Evolutionary conservation across 2,797 vertebrate genomes (phyloP), one percentile per base, ranked within the genome.

Genomic region (Pygocentrus nattereri): DNA sequence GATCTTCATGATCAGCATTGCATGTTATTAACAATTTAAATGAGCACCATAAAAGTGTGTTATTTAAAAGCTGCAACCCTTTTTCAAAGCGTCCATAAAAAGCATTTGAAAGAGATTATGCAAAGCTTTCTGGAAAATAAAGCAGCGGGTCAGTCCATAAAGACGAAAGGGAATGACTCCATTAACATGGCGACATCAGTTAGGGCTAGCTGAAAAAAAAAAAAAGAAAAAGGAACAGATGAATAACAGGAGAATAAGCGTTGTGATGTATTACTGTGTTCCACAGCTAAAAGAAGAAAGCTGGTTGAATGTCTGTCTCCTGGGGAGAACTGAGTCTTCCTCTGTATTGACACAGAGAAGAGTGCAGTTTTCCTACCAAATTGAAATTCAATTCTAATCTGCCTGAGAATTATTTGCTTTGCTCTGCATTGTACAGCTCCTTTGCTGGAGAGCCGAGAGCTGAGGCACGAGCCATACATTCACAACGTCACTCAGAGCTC

Each of bases 341-440:
- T 70, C 56, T 27, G 74, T 88, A 87, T 86, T 80, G 85, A 86
- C 82, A 71, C 23, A 74, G 62, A 76, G 68, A 62, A 74, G 76
- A 82, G 71, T 56, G 56, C 69, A 77, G 80, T 80, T 85, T 86
- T 84, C 83, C 78, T 61, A 67, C 83, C 78, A 87, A 87, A 87
- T 86, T 85, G 83, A 86, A 89, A 88, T 88, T 86, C 86, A 88
- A 85, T 88, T 86, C 80, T 85, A 86, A 89, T 88, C 83, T 76
- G 78, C 44, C 71, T 65, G 47, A 68, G 82, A 85, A 87, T 85
- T 79, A 83, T 86, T 83, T 86, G 79, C 84, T 80, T 81, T 72
- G 70, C 70, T 61, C 74, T 74, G 58, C 73, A 72, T 84, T 84
- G 74, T 82, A 73, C 56, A 13, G 38, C 61, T 65, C 81, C 67